Conservation (phyloP, 2,888 invertebrate genomes). For the Eulithis testata region DNA sequence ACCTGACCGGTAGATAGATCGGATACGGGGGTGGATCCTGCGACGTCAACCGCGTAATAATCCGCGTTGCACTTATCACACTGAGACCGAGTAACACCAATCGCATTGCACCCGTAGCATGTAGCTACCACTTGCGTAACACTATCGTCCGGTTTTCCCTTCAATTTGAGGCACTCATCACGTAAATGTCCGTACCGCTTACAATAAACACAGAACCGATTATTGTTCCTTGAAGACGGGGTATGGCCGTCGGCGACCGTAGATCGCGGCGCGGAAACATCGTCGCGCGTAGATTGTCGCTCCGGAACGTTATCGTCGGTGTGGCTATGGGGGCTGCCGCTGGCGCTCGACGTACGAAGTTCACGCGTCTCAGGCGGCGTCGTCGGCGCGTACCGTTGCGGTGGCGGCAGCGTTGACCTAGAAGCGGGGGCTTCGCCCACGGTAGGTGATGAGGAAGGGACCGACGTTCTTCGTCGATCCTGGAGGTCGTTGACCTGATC, state of each 20-base stretch:
- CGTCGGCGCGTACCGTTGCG: neutral
- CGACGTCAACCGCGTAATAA: neutral
- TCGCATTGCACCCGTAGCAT: too few relatives aligned
- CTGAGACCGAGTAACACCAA: neutral
- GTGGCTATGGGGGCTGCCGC: neutral
- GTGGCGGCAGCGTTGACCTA: neutral
- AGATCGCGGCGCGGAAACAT: too few relatives aligned
- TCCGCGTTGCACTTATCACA: neutral
- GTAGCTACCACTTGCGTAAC: too few relatives aligned
- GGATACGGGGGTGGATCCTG: neutral
- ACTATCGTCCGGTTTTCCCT: too few relatives aligned
- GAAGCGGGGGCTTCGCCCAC: neutral
- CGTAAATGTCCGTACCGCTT: neutral
- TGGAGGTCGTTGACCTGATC: neutral
- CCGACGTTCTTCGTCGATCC: too few relatives aligned
- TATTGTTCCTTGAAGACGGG: too few relatives aligned
- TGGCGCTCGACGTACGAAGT: slow-evolving; percentile 1
- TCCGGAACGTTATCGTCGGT: neutral
- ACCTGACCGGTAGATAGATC: neutral
- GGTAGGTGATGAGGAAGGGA: too few relatives aligned
- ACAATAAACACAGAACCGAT: slow-evolving; percentile 2
- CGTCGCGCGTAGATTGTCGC: neutral
- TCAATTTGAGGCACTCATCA: too few relatives aligned
- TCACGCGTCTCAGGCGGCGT: neutral
- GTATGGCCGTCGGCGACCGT: too few relatives aligned